Base-by-base conservation (phyloP, 2,888 invertebrate genomes). In the Helicoverpa assulta region DNA sequence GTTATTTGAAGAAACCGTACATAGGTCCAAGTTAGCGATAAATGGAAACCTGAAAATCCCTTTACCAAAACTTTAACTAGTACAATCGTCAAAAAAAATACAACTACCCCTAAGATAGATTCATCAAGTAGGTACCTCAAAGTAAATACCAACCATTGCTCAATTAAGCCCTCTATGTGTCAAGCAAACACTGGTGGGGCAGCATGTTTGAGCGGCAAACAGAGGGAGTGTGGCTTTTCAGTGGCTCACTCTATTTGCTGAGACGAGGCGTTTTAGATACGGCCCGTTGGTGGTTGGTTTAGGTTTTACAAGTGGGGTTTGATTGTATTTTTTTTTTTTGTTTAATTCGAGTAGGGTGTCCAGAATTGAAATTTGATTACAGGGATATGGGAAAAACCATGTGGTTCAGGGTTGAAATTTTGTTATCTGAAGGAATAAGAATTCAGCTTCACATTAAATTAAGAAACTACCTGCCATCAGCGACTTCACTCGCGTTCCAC, bases 121-220 rank as follows among this genome's bases (percentile, higher is more conserved):
- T 29, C 56, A 74, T 67, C 51, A 54, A 47, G 51, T 33, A 14
- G 40, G 26, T 26, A 26, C 10, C 43, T 18, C 43, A 19, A 51
- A 63, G 37, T 40, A 76, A 76, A 80, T 47, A 69, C 6, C 52
- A 18, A 37, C 43, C 53, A 19, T 29, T 26, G 47, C 67, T 81
- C 79, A 78, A 78, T 78, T 73, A 81, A 78, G 73, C 82, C 63
- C 53, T 76, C 59, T 80, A 68, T 64, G 68, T 75, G 33, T 33
- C 12, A 10, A 58, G 68, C 59, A 77, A 68, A 59, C 67, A 64
- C 51, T 12, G 58, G 59, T 57, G 21, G 80, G 63, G 63, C 43
- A 43, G 57, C 40, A 37, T 68, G 61, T 82, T 74, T 74, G 68
- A 26, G 6, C 37, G 8, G 5, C 63, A 70, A 75, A 82, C 54